Base-by-base conservation (phyloP, 1,140 invertebrate species). In the Cylas formicarius region DNA sequence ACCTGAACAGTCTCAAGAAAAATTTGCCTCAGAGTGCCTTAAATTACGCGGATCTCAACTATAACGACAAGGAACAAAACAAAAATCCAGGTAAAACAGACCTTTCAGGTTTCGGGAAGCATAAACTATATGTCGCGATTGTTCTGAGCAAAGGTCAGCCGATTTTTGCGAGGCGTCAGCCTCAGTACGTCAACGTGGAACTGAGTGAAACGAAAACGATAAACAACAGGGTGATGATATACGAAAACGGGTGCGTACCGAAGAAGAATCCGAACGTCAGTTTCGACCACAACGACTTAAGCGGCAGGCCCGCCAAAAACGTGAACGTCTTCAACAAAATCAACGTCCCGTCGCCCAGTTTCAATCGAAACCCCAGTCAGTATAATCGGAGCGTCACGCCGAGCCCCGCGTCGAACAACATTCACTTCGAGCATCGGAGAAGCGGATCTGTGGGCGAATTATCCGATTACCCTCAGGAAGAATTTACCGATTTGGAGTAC, bases 361-460 rank as follows among this genome's bases (percentile, higher is more conserved):
- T 70, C 43, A 72, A 75, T 57, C 65, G 73, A 2, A 74, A 74
- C 58, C 71, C 72, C 3, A 63, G 49, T 1, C 55, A 58, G 9
- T 54, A 50, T 19, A 44, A 49, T 19, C 40, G 61, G 21, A 63
- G 52, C 65, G 67, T 61, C 48, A 57, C 55, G 3, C 55, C 56
- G 6, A 60, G 51, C 45, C 61, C 60, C 4, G 43, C 56, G 6
- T 51, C 53, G 1, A 61, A 56, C 43, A 51, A 47, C 16, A 27
- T 45, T 21, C 59, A 53, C 44, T 42, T 38, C 2, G 57, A 59
- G 24, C 50, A 52, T 16, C 58, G 61, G 10, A 62, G 65, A 44
- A 62, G 62, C 23, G 65, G 63, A 19, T 72, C 68, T 10, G 40
- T 68, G 8, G 70, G 69, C 20, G 69, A 72, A 44, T 44, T 71